Percentiles rank a stretch among this genome's conserved stretches.
These are phyloP conservation scores for Habrosyne pyritoides DNA, from an alignment of 2,888 invertebrate species.

Conservation along the genomic window DNA sequence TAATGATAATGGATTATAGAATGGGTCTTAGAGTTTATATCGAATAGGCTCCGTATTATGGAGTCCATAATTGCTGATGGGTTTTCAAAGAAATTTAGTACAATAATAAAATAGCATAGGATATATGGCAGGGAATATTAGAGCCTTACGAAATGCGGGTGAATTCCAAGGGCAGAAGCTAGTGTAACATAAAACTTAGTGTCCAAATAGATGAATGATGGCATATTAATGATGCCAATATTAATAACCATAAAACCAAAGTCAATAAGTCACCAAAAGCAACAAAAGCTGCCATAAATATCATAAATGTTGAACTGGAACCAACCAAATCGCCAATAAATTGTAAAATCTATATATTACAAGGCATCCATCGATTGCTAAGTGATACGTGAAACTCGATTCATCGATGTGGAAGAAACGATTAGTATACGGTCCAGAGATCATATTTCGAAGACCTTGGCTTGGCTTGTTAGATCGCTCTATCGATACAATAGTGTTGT, in stretches of 20 bases:
- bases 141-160: no score
- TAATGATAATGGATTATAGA: no score
- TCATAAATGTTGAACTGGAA: conserved; percentile 6
- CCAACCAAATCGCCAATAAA: conserved; percentile 29
- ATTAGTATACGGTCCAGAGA: conserved; percentile 66
- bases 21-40: no score
- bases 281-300: background rate
- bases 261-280: background rate
- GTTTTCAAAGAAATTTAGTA: no score
- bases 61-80: no score
- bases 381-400: conserved; percentile 67
- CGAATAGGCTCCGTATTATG: no score
- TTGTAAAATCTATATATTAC: conserved; percentile 37
- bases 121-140: no score
- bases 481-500: conserved; percentile 15
- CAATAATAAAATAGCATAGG: no score
- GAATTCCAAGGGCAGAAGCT: no score
- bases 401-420: conserved; percentile 66
- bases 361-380: conserved; percentile 50
- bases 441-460: conserved; percentile 56
- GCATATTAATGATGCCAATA: background rate
- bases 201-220: background rate
- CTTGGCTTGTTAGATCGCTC: conserved; percentile 33
- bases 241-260: background rate
- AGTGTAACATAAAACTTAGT: no score